Evolutionary conservation across 2,113 vertebrate genomes (phyloP).

Genomic region (Menidia beryllina): DNA sequence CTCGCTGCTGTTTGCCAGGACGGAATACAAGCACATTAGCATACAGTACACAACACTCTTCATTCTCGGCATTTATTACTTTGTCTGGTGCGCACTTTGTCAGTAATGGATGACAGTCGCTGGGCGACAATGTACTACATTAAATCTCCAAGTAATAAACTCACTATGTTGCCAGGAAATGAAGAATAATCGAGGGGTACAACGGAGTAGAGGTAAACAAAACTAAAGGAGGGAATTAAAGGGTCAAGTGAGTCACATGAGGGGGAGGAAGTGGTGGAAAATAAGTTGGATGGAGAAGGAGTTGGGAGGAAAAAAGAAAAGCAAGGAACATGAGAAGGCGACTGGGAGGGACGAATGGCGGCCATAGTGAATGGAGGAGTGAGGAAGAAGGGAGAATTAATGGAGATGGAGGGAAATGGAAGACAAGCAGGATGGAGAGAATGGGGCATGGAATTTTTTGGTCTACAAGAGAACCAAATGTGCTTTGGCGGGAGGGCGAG

Average conservation of each 20-base stretch:
- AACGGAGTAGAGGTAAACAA: constrained; percentile 20
- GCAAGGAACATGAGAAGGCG: no score
- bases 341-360: neutral
- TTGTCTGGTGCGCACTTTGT: constrained; percentile 13
- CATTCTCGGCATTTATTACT: constrained; percentile 19
- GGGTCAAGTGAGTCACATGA: neutral
- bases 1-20: constrained; percentile 23
- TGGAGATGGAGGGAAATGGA: neutral
- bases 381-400: constrained; percentile 1
- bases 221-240: constrained; percentile 18
- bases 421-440: constrained; percentile 20
- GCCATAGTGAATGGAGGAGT: neutral
- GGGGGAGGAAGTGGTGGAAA: neutral
- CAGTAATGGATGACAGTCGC: constrained; percentile 25
- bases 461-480: constrained; percentile 30
- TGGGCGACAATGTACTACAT: constrained; percentile 13
- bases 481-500: constrained; percentile 33
- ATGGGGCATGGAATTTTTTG: constrained; percentile 13
- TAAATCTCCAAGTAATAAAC: constrained; percentile 38
- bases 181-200: constrained; percentile 17
- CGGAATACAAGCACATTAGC: constrained; percentile 26
- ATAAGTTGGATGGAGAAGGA: neutral
- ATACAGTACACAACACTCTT: constrained; percentile 28
- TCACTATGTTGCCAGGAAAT: constrained; percentile 6
- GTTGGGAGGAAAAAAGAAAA: neutral